Evolutionary conservation across 1,140 invertebrate species (phyloP), one percentile per base, ranked within the genome.

Genomic region (Frieseomelitta varia): DNA sequence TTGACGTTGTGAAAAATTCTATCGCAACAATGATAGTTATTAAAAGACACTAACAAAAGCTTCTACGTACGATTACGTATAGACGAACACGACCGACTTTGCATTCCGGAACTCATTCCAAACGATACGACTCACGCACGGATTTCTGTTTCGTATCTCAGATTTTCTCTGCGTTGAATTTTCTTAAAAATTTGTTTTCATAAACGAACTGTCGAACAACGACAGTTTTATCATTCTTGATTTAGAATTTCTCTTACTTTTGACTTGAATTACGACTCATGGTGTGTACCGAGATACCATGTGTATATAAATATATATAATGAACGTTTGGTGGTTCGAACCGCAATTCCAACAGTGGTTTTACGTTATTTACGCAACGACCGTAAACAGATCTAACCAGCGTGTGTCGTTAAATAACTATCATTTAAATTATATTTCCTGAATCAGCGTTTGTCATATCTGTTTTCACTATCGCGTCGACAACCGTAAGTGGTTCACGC

Each of bases 71-170:
- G 12, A 58, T 19, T 27, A 27, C 27, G 11, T n/a, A 30, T 51
- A 30, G 11, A 72, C 39, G 39, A 19, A 12, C 68, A 55, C 0
- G 27, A 24, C 1, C 79, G 79, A n/a, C 63, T 81, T 75, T 75
- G 3, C 58, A 81, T 81, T 75, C 79, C 79, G 79, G 79, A 81
- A 81, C 79, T 81, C 79, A 75, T 81, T 75, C 79, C 71, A 39
- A 65, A 63, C 58, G 58, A 0, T 34, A 65, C 72, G 4, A 55
- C 24, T 80, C 79, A 80, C 53, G 24, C 39, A 71, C 34, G 24
- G 79, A 61, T 73, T 24, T 80, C 79, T 72, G 58, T 74, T 53
- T 81, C 47, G 11, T 2, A 47, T 39, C 55, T 39, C 56, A 19
- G 6, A 2, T 8, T 47, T 51, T 56, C 14, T n/a, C 21, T n/a